phyloP scores from a whole-genome alignment of 1,140 invertebrate genomes.

The Carcinoscorpius rotundicauda region DNA sequence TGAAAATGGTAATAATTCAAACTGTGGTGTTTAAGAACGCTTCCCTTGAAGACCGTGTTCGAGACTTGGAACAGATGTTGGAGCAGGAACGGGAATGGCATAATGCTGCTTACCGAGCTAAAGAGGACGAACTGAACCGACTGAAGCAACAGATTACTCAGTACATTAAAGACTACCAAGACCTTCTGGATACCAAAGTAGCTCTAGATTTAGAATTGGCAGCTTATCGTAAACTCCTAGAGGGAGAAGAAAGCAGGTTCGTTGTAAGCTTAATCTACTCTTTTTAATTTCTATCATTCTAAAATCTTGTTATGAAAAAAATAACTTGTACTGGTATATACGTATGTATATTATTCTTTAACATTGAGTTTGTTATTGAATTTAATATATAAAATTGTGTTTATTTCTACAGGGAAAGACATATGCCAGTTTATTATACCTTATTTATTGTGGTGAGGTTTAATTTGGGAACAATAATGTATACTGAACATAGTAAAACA shows the following conservation, averaged over 20 bases:
- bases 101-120: conserved; percentile 49
- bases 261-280: not conserved
- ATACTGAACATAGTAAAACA: too few relatives aligned
- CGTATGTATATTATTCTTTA: too few relatives aligned
- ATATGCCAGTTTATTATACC: too few relatives aligned
- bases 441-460: too few relatives aligned
- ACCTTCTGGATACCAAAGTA: conserved; percentile 92
- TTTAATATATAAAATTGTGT: too few relatives aligned
- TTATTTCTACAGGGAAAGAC: too few relatives aligned
- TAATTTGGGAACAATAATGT: too few relatives aligned
- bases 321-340: too few relatives aligned
- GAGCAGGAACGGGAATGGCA: conserved; percentile 56
- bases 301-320: too few relatives aligned
- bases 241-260: conserved; percentile 60
- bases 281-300: not conserved
- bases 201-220: conserved; percentile 92
- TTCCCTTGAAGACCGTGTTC: conserved; percentile 38
- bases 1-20: too few relatives aligned
- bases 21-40: conserved; percentile 1
- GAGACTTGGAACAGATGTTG: conserved; percentile 68
- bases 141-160: conserved; percentile 70
- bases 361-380: too few relatives aligned
- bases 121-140: conserved; percentile 63
- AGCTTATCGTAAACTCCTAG: conserved; percentile 83
- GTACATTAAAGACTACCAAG: conserved; percentile 88